phyloP scores from a whole-genome alignment of 2,113 vertebrate genomes.

The Clarias batrachus region DNA sequence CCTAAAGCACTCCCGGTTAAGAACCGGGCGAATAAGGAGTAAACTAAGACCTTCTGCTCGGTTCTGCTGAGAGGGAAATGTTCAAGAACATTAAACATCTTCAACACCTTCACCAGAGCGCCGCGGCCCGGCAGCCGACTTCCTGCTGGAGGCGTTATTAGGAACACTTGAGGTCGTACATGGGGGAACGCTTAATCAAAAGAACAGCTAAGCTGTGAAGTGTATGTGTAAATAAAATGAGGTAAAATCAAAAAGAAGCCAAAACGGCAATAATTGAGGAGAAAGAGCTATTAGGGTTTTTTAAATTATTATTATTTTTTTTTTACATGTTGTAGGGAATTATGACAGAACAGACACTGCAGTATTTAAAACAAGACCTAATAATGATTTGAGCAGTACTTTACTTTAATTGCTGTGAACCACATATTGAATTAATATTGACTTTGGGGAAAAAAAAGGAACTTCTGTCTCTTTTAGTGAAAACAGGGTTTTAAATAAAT shows the following conservation, averaged over 20 bases:
- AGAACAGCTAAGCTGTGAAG: conserved; percentile 8
- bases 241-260: too few relatives aligned
- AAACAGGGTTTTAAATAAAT: background rate
- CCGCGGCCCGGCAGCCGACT: conserved; percentile 21
- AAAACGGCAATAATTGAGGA: background rate
- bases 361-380: background rate
- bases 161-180: conserved; percentile 19
- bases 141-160: conserved; percentile 44
- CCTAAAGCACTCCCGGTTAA: conserved; percentile 45
- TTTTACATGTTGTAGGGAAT: background rate
- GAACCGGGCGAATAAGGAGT: conserved; percentile 42
- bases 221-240: background rate
- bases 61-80: conserved; percentile 29
- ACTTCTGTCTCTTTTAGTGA: background rate
- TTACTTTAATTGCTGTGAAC: conserved; percentile 9
- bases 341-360: background rate
- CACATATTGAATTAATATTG: conserved; percentile 13
- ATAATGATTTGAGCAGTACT: background rate
- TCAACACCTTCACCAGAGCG: conserved; percentile 24
- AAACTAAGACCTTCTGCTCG: conserved; percentile 39
- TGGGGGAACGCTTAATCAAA: conserved; percentile 12
- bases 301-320: too few relatives aligned
- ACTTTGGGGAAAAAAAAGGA: background rate
- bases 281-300: background rate
- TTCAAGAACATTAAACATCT: conserved; percentile 51